A percentile compares a stretch with the other conserved stretches of the same genome.
phyloP scores from a whole-genome alignment of 2,888 invertebrate genomes.

The Acrocera orbiculus region DNA sequence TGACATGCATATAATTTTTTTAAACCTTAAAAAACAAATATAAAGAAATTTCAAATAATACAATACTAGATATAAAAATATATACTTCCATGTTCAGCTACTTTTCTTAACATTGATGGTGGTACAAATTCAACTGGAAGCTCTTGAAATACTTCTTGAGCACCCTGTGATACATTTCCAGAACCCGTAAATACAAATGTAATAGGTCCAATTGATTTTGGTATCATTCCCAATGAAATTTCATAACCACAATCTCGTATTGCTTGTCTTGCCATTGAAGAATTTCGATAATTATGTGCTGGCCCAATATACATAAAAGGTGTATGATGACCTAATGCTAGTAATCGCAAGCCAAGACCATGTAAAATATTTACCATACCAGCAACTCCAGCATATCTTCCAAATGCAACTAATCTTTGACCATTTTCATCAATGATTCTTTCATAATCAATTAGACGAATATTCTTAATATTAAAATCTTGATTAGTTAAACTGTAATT shows the following conservation, averaged over 20 bases:
- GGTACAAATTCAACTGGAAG: constrained; percentile 95
- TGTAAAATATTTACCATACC: constrained; percentile 98
- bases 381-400: constrained; percentile 95
- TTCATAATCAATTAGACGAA: constrained; percentile 93
- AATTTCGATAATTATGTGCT: constrained; percentile 95
- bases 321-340: constrained; percentile 96
- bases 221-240: constrained; percentile 89
- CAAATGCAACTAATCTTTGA: constrained; percentile 90
- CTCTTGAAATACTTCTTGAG: constrained; percentile 88
- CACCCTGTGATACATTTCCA: constrained; percentile 90
- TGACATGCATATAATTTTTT: constrained; percentile 95
- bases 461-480: constrained; percentile 44
- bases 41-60: background rate
- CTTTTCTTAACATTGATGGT: constrained; percentile 85
- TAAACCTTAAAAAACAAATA: constrained; percentile 39
- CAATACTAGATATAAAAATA: constrained; percentile 3
- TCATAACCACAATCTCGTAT: constrained; percentile 99
- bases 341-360: constrained; percentile 73
- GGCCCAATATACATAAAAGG: constrained; percentile 99
- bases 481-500: background rate
- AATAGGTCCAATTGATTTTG: constrained; percentile 90
- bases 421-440: constrained; percentile 81
- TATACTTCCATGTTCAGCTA: constrained; percentile 89
- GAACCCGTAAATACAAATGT: constrained; percentile 97
- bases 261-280: constrained; percentile 93